phyloP scores from a whole-genome alignment of 2,888 invertebrate genomes.

The Leuctra nigra region DNA sequence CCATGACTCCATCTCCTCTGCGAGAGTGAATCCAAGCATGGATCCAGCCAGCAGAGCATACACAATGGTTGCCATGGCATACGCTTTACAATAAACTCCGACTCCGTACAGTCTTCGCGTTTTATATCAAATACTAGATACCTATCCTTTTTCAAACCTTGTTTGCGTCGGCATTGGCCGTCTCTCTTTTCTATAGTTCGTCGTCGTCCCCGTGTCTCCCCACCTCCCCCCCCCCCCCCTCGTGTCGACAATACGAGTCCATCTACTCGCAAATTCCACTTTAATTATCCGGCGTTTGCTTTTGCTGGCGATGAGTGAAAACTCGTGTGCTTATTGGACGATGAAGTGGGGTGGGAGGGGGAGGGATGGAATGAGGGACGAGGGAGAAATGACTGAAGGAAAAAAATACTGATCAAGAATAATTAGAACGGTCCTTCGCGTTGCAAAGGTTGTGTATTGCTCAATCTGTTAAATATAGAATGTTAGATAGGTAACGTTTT shows the following conservation, averaged over 20 bases:
- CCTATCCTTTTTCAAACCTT: neutral
- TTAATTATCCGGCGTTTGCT: constrained; percentile 30
- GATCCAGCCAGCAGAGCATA: neutral
- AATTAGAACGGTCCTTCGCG: constrained; percentile 3
- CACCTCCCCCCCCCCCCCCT: constrained; percentile 8
- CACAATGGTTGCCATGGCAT: neutral
- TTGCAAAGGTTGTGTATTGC: no score
- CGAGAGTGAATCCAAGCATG: neutral
- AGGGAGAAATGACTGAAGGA: constrained; percentile 18
- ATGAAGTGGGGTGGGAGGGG: constrained; percentile 15
- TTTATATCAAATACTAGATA: neutral
- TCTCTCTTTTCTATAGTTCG: neutral
- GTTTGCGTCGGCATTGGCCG: neutral
- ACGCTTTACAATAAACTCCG: neutral
- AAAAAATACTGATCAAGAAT: constrained; percentile 27
- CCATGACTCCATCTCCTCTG: neutral
- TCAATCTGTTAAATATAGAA: no score
- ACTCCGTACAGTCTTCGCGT: neutral
- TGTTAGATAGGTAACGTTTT: no score
- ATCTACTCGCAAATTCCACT: constrained; percentile 28
- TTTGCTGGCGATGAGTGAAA: constrained; percentile 23
- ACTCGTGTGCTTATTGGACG: constrained; percentile 9
- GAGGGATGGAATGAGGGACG: neutral
- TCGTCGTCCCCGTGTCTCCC: neutral
- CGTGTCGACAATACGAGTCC: constrained; percentile 16